Base-by-base conservation (phyloP, 1,140 invertebrate species). In the Listronotus oregonensis region DNA sequence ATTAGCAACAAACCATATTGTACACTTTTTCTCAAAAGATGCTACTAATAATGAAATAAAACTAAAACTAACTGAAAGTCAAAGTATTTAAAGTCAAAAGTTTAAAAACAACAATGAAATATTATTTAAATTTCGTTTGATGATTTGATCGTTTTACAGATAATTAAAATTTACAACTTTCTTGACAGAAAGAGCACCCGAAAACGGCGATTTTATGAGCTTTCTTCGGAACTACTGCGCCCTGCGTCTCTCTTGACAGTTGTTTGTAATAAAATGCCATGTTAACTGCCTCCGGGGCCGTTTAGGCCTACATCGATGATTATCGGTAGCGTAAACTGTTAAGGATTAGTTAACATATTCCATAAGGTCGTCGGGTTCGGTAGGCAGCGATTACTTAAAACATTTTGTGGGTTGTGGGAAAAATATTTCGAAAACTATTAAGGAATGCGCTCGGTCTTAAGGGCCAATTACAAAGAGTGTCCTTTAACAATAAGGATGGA, bases 321-420 rank as follows among this genome's bases (percentile, higher is more conserved):
- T 58, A 58, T 58, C 55, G 55, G 55, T 58, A 58, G 55, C 55
- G 42, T 58, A 58, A 58, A 58, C 55, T 58, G 55, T 42, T 32
- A 46, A 31, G 40, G 55, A 58, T 58, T 58, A 58, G 42, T 31
- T 58, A 58, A 58, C 55, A 58, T 58, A 58, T 58, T 42, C 55
- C 55, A 58, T 58, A 58, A 58, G 55, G 55, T 58, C 55, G 55
- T 10, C 31, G 55, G 37, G 52, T 55, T 54, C 34, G 18, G 27
- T 54, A 32, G 51, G 51, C 34, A 54, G 31, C 51, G 27, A 56
- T 56, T 56, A 56, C 2, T 27, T 5, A 27, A 27, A 27, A 27
- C 21, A 27, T 27, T 27, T 27, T 27, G 34, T 37, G 8, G 8
- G 15, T 58, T 58, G 55, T 58, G 55, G 55, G 55, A 58, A 58